Evolutionary conservation across 2,113 vertebrate species (phyloP), one percentile per base, ranked within the genome.

Genomic region (Oplegnathus fasciatus): DNA sequence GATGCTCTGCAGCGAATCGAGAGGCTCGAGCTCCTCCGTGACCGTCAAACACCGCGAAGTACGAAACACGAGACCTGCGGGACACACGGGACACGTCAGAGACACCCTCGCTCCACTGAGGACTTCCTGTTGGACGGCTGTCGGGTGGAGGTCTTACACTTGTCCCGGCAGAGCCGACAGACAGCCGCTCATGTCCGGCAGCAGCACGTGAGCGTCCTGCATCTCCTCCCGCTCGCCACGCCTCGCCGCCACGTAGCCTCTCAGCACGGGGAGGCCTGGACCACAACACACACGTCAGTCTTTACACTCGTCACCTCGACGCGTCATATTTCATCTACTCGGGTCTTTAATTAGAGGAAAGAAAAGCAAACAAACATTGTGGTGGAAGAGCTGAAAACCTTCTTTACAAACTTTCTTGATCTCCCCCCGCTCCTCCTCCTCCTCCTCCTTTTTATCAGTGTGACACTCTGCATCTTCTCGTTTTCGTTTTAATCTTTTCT

Each of bases 341-440:
- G 15, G 65, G 5, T 37, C 76, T 71, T 42, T 75, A 34, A 54
- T 22, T 2, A 57, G 61, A 90, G 82, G n/a, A 50, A 76, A 80
- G 50, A 66, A 48, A 89, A 73, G 88, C 52, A 85, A 80, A 93
- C 79, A 90, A 93, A 93, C 91, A 81, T 86, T 86, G 88, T 85
- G 89, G 79, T 92, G 90, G 82, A 97, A 97, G 82, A 96, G 97
- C 96, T 96, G 96, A 99, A 98, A 98, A 99, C 98, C 98, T 99
- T 99, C 98, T 99, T 96, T 99, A 97, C 97, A 99, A 97, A 99
- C 97, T 98, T 98, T 99, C 97, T 99, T 98, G 96, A 97, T 95
- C 96, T 96, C 96, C 95, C 93, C 76, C 72, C 46, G 44, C 55
- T 83, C 77, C 66, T 88, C 95, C 83, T 96, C 95, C 93, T 96